Percentiles rank a stretch among this genome's conserved stretches.
Evolutionary conservation across 2,113 vertebrate genomes (phyloP).

Genomic region (Tonatia bakeri): DNA sequence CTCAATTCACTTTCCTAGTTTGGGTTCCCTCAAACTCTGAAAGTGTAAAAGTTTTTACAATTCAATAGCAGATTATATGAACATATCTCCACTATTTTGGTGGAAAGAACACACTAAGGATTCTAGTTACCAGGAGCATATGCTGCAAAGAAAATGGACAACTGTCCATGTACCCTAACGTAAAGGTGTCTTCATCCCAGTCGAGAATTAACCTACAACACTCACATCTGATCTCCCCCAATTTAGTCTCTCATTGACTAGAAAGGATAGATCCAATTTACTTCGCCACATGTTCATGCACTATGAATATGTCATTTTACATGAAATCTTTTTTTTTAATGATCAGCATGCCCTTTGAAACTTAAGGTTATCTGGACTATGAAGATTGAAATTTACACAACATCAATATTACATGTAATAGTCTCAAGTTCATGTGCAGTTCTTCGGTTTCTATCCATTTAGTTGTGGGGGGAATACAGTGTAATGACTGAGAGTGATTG

Average conservation of each 20-base stretch:
- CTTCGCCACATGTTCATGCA: constrained; percentile 70
- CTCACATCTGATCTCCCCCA: constrained; percentile 50
- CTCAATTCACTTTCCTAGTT: constrained; percentile 63
- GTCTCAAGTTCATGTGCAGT: constrained; percentile 62
- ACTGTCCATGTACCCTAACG: constrained; percentile 48
- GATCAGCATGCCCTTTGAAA: constrained; percentile 71
- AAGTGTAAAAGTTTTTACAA: constrained; percentile 61
- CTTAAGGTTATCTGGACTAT: constrained; percentile 61
- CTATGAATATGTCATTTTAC: constrained; percentile 67
- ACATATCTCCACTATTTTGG: constrained; percentile 68
- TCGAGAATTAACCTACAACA: constrained; percentile 56
- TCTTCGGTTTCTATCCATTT: constrained; percentile 32
- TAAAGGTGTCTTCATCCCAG: constrained; percentile 52
- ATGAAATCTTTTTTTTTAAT: constrained; percentile 61
- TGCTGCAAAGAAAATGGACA: constrained; percentile 58
- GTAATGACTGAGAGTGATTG: background rate
- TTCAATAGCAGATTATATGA: constrained; percentile 66
- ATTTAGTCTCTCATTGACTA: constrained; percentile 64
- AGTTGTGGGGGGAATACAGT: constrained; percentile 46
- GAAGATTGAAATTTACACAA: constrained; percentile 64
- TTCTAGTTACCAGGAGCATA: constrained; percentile 63
- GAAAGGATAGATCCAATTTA: constrained; percentile 67
- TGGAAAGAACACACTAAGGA: constrained; percentile 64
- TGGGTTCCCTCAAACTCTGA: constrained; percentile 68
- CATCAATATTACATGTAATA: constrained; percentile 60